Percentiles rank a stretch among this genome's conserved stretches.
Evolutionary conservation across 2,113 vertebrate species (phyloP).

Genomic region (Oryzias woworae): DNA sequence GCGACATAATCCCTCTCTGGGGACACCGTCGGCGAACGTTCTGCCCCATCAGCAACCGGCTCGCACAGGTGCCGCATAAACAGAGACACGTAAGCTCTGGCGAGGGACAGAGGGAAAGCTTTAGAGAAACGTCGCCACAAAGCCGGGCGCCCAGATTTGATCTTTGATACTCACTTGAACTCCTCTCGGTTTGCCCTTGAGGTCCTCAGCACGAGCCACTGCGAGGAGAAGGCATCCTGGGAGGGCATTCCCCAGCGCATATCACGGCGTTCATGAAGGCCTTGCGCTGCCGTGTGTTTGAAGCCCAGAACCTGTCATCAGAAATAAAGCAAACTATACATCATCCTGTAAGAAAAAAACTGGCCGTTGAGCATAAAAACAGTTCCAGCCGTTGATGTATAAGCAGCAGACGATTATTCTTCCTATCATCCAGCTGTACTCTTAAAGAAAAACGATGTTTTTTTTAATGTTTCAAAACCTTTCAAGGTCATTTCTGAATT

Average conservation of each 20-base stretch:
- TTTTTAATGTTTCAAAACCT: constrained; percentile 10
- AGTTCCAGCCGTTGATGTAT: neutral
- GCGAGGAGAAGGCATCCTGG: constrained; percentile 90
- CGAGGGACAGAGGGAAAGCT: neutral
- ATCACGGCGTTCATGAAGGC: constrained; percentile 93
- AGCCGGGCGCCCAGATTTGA: no score
- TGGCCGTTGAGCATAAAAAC: neutral
- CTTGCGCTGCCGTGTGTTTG: constrained; percentile 90
- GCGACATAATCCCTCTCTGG: constrained; percentile 89
- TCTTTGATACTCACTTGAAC: constrained; percentile 82
- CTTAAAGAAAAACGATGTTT: neutral
- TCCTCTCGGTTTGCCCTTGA: constrained; percentile 90
- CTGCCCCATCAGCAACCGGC: constrained; percentile 91
- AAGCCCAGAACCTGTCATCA: constrained; percentile 85
- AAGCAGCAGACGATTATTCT: neutral
- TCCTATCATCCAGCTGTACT: neutral
- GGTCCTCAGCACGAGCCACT: constrained; percentile 93
- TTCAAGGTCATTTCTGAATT: neutral
- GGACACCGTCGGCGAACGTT: constrained; percentile 94
- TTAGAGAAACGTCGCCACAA: no score
- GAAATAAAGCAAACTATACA: constrained; percentile 1
- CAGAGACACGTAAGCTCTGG: constrained; percentile 92
- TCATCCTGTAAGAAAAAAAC: neutral
- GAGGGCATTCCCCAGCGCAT: constrained; percentile 96
- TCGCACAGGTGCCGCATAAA: constrained; percentile 96